Evolutionary conservation across 2,113 vertebrate species (phyloP), one percentile per base, ranked within the genome.

Genomic region (Tautogolabrus adspersus): DNA sequence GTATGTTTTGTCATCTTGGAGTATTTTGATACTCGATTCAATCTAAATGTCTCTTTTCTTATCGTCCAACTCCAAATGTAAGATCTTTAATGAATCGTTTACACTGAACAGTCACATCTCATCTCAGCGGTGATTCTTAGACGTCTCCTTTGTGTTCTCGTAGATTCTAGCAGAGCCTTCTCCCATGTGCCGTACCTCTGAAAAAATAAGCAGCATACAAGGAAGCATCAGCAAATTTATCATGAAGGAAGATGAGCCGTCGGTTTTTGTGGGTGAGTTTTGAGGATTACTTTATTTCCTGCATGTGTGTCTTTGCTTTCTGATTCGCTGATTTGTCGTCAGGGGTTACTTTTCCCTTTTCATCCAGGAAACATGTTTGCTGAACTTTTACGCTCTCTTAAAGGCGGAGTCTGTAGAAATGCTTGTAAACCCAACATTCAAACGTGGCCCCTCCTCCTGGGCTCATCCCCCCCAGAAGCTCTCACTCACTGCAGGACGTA

Each of bases 201-300:
- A 12, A 5, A 55, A 72, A 6, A 3, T 22, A 0, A 0, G 0
- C 0, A 0, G 2, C 0, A 85, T 89, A 3, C 5, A 1, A 4
- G 0, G 0, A 1, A 54, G 0, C n/a, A 71, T 88, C 5, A 22
- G 0, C 0, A 0, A 0, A 1, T 82, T 82, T 13, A 0, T 5
- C 2, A 26, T 72, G 6, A 85, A 82, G 4, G 63, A 84, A 46
- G 54, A 58, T 0, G 89, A 88, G 16, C 72, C 80, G 0, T 88
- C 85, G 0, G 52, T 58, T 1, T 46, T 92, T 26, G 71, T 82
- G 3, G 88, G 93, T 94, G 63, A 92, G 91, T 70, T 72, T 47
- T 56, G 12, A 47, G 13, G 44, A 46, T 44, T 13, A 44, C 26
- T 26, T 11, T 44, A 44, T 44, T 44, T 16, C 46, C 15, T 47